phyloP scores from a whole-genome alignment of 2,888 invertebrate genomes.

The Drosophila incognita region DNA sequence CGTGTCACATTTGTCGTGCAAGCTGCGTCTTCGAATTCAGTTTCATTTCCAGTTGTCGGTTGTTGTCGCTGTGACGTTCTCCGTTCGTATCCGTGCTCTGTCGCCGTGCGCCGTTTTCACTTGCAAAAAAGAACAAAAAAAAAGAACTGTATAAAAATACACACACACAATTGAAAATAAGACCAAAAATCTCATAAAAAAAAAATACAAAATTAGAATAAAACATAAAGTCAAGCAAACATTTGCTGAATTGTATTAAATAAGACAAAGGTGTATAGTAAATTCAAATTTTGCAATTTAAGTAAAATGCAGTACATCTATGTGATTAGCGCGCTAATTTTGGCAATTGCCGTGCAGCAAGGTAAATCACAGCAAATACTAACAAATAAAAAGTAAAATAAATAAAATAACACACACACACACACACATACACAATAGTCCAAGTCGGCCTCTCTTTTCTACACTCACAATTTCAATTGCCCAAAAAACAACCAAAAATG shows the following conservation, averaged over 20 bases:
- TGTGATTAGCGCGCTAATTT: constrained; percentile 83
- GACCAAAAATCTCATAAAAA: constrained; percentile 9
- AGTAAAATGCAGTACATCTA: constrained; percentile 83
- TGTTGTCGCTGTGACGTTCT: constrained; percentile 52
- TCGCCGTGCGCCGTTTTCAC: constrained; percentile 49
- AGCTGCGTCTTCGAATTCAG: constrained; percentile 55
- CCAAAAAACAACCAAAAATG: constrained; percentile 37
- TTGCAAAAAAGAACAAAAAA: constrained; percentile 39
- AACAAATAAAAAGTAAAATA: constrained; percentile 15
- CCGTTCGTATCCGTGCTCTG: constrained; percentile 23
- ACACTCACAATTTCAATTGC: constrained; percentile 14
- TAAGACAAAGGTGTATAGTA: constrained; percentile 14
- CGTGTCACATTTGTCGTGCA: constrained; percentile 66
- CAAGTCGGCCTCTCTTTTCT: no score
- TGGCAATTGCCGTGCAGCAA: constrained; percentile 85
- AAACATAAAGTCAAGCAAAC: constrained; percentile 12
- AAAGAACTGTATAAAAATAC: constrained; percentile 4
- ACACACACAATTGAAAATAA: constrained; percentile 23
- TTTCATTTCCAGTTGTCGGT: constrained; percentile 63
- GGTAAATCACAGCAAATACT: constrained; percentile 79
- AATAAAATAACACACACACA: constrained; percentile 6
- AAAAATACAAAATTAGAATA: constrained; percentile 1
- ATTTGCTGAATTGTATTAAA: constrained; percentile 16
- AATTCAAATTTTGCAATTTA: constrained; percentile 36
- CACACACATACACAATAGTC: neutral